A percentile compares a stretch with the other conserved stretches of the same genome.
Evolutionary conservation across 2,888 invertebrate species (phyloP).

Genomic region (Agrochola lychnidis): DNA sequence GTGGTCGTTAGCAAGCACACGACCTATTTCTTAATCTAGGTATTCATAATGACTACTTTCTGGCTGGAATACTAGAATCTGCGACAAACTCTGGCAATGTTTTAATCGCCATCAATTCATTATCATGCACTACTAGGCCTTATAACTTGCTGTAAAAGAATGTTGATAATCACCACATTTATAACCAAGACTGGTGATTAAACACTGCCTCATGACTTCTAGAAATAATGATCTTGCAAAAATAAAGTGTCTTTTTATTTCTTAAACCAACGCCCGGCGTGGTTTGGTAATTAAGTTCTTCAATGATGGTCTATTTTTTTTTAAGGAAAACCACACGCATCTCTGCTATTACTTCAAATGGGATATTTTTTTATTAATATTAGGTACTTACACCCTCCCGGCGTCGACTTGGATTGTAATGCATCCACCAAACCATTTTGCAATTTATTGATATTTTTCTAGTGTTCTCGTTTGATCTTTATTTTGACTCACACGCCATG

Average conservation of each 20-base stretch:
- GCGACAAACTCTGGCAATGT: not conserved
- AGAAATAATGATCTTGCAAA: not conserved
- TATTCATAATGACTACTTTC: constrained; percentile 10
- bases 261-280: not conserved
- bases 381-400: constrained; percentile 45
- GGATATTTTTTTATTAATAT: not conserved
- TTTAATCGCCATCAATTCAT: not conserved
- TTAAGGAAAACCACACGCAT: not conserved
- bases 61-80: not conserved
- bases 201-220: not conserved
- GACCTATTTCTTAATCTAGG: constrained; percentile 19
- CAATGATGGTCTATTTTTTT: not conserved
- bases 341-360: no score
- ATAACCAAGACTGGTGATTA: not conserved
- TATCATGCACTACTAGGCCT: no score
- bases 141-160: not conserved
- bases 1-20: constrained; percentile 31
- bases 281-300: not conserved
- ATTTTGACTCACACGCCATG: constrained; percentile 18
- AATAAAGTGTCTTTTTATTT: not conserved
- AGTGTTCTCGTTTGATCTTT: not conserved
- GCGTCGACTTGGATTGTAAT: constrained; percentile 23
- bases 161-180: not conserved
- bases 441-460: not conserved
- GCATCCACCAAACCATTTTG: constrained; percentile 66